phyloP scores from a whole-genome alignment of 2,113 vertebrate species.

The Enhydra lutris region DNA sequence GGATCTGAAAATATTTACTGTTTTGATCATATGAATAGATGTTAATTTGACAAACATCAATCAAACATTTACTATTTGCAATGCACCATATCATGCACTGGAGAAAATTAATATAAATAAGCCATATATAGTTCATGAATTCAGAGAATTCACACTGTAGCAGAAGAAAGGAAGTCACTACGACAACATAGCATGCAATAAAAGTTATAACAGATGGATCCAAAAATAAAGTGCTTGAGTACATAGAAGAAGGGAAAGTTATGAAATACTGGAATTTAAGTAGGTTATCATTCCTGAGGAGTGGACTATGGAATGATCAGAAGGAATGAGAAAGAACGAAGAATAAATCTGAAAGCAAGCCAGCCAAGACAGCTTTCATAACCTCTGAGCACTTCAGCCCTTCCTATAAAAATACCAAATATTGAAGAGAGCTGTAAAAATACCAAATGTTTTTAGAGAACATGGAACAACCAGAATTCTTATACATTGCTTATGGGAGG shows the following conservation, averaged over 20 bases:
- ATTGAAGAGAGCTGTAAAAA: not conserved
- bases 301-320: not conserved
- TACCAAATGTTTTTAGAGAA: not conserved
- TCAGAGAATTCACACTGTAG: not conserved
- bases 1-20: not conserved
- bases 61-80: not conserved
- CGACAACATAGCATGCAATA: not conserved
- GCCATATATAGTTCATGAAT: not conserved
- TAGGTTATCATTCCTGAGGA: not conserved
- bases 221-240: not conserved
- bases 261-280: not conserved
- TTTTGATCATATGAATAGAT: not conserved
- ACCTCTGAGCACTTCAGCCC: not conserved
- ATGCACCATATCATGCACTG: not conserved
- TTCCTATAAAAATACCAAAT: not conserved
- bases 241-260: not conserved
- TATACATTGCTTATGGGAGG: not conserved
- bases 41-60: not conserved
- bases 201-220: not conserved
- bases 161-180: not conserved
- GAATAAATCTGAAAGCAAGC: not conserved
- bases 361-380: not conserved
- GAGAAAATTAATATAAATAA: not conserved
- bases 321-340: not conserved
- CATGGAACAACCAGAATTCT: not conserved